Evolutionary conservation across 2,888 invertebrate genomes (phyloP).

Genomic region (Liopterus haemorrhoidalis): DNA sequence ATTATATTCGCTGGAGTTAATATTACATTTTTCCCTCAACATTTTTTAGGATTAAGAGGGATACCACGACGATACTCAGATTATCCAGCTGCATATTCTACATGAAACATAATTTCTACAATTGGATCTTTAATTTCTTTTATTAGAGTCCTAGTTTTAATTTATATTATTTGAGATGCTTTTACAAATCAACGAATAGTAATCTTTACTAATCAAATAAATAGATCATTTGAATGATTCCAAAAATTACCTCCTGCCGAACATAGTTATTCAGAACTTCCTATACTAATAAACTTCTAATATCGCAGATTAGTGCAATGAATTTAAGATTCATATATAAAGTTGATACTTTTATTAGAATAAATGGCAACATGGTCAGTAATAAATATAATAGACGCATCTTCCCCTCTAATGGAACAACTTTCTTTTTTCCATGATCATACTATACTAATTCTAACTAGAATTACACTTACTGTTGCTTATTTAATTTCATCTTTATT

Average conservation of each 20-base stretch:
- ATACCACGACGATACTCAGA: conserved; percentile 74
- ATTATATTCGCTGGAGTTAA: conserved; percentile 71
- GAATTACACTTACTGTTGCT: conserved; percentile 56
- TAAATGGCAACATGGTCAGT: conserved; percentile 56
- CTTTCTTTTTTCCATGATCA: conserved; percentile 60
- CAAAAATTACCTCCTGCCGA: conserved; percentile 54
- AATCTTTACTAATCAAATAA: conserved; percentile 48
- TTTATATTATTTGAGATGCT: conserved; percentile 59
- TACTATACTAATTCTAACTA: conserved; percentile 54
- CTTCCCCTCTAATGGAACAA: conserved; percentile 61
- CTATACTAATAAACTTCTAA: conserved; percentile 56
- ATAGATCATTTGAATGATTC: conserved; percentile 58
- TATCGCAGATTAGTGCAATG: conserved; percentile 58
- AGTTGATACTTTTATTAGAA: conserved; percentile 57
- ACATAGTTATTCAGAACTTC: conserved; percentile 56
- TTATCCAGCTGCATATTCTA: conserved; percentile 60
- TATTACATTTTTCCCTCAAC: conserved; percentile 75
- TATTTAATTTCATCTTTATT: conserved; percentile 53
- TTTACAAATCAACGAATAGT: conserved; percentile 50
- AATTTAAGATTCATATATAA: conserved; percentile 64
- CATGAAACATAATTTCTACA: conserved; percentile 64
- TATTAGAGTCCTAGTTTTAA: conserved; percentile 53
- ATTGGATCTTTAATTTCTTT: conserved; percentile 61
- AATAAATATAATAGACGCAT: conserved; percentile 55
- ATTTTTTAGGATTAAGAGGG: conserved; percentile 64